Evolutionary conservation across 2,113 vertebrate species (phyloP).

Genomic region (Syngnathoides biaculeatus): DNA sequence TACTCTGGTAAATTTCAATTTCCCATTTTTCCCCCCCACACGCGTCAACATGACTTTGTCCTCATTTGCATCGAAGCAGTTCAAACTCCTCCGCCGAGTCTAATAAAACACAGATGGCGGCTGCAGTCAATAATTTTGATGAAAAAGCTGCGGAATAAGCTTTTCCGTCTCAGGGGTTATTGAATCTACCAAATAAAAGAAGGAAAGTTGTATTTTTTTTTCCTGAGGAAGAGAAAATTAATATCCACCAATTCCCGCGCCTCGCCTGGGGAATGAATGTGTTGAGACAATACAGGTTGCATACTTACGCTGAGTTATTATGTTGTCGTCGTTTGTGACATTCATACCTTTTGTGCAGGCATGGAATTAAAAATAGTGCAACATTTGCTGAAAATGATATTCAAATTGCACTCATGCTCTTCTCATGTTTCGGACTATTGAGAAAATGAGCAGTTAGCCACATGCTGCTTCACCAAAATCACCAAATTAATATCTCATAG

Average conservation of each 20-base stretch:
- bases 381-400: background rate
- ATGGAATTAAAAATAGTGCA: background rate
- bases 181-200: slow-evolving; percentile 19
- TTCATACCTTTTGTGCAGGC: too few relatives aligned
- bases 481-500: too few relatives aligned
- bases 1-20: background rate
- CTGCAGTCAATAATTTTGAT: slow-evolving; percentile 26
- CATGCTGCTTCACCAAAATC: too few relatives aligned
- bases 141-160: slow-evolving; percentile 36
- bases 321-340: slow-evolving; percentile 8
- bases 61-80: slow-evolving; percentile 25
- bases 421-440: too few relatives aligned
- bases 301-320: slow-evolving; percentile 26
- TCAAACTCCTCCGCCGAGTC: slow-evolving; percentile 2
- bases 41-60: slow-evolving; percentile 25
- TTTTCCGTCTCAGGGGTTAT: slow-evolving; percentile 25
- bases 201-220: slow-evolving; percentile 20
- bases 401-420: background rate
- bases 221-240: slow-evolving; percentile 20
- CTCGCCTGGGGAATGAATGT: slow-evolving; percentile 2
- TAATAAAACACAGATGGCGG: slow-evolving; percentile 50
- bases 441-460: too few relatives aligned
- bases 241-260: slow-evolving; percentile 27
- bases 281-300: slow-evolving; percentile 18
- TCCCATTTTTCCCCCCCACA: background rate